Evolutionary conservation across 2,113 vertebrate genomes (phyloP).

Genomic region (Channa maculata): DNA sequence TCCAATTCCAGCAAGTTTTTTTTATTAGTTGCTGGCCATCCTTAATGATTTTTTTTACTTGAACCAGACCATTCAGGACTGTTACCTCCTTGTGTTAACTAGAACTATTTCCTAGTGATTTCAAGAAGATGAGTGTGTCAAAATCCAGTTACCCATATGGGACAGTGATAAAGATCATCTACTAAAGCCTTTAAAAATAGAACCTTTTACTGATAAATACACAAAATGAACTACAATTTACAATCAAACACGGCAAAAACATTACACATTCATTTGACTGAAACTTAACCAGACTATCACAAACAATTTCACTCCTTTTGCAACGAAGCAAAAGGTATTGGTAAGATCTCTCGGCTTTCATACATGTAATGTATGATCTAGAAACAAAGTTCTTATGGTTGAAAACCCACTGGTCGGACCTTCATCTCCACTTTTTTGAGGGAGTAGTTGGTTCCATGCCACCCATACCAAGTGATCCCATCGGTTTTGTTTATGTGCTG

Average conservation of each 20-base stretch:
- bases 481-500: conserved; percentile 89
- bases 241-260: conserved; percentile 75
- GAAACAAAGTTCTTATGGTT: conserved; percentile 70
- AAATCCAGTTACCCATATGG: conserved; percentile 61
- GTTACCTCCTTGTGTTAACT: conserved; percentile 36
- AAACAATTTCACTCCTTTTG: conserved; percentile 43
- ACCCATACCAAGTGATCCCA: conserved; percentile 97
- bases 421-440: conserved; percentile 97
- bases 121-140: conserved; percentile 46
- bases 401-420: conserved; percentile 91
- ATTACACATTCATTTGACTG: conserved; percentile 75
- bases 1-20: conserved; percentile 48
- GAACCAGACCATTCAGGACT: conserved; percentile 25
- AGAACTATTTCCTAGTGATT: conserved; percentile 60
- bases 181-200: conserved; percentile 75
- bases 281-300: conserved; percentile 56
- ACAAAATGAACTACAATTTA: conserved; percentile 82
- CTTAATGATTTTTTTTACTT: conserved; percentile 15
- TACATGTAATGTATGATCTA: conserved; percentile 39
- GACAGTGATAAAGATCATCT: conserved; percentile 74
- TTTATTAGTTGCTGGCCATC: conserved; percentile 21
- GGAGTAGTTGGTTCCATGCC: conserved; percentile 95
- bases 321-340: conserved; percentile 43
- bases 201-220: conserved; percentile 85
- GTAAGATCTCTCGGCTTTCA: conserved; percentile 47